phyloP scores from a whole-genome alignment of 1,140 invertebrate genomes.

The Choristoneura fumiferana region DNA sequence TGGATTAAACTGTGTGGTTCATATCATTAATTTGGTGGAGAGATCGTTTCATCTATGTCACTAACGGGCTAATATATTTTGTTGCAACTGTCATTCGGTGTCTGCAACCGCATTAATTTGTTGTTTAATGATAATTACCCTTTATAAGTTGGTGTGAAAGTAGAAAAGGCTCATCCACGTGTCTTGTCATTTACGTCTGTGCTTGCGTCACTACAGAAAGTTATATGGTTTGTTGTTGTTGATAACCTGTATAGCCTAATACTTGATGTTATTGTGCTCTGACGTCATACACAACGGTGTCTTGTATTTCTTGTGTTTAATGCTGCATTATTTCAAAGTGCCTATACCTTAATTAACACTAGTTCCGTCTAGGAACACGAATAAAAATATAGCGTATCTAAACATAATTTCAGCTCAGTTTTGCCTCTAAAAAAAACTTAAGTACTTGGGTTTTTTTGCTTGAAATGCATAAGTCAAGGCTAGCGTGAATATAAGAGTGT shows the following conservation, averaged over 20 bases:
- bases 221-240: slow-evolving; percentile 5
- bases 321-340: too few species aligned
- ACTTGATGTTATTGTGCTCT: neutral
- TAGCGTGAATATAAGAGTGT: neutral
- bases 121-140: too few species aligned
- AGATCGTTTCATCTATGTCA: neutral
- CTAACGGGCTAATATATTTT: neutral
- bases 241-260: neutral
- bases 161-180: too few species aligned
- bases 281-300: neutral
- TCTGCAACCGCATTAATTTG: too few species aligned
- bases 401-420: too few species aligned
- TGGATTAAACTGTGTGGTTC: slow-evolving; percentile 23
- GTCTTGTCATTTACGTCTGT: slow-evolving; percentile 3
- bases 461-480: slow-evolving; percentile 2
- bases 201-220: neutral
- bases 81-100: too few species aligned
- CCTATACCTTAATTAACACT: too few species aligned
- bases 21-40: slow-evolving; percentile 10
- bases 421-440: too few species aligned
- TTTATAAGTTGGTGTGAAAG: too few species aligned
- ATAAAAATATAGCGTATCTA: too few species aligned
- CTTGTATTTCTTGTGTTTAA: neutral
- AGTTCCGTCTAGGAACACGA: too few species aligned
- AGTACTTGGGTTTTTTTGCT: too few species aligned